A percentile compares a stretch with the other conserved stretches of the same genome.
These are phyloP conservation scores for Psittacara wagleri DNA, from an alignment of 2,113 vertebrate genomes.

Conservation along the genomic window DNA sequence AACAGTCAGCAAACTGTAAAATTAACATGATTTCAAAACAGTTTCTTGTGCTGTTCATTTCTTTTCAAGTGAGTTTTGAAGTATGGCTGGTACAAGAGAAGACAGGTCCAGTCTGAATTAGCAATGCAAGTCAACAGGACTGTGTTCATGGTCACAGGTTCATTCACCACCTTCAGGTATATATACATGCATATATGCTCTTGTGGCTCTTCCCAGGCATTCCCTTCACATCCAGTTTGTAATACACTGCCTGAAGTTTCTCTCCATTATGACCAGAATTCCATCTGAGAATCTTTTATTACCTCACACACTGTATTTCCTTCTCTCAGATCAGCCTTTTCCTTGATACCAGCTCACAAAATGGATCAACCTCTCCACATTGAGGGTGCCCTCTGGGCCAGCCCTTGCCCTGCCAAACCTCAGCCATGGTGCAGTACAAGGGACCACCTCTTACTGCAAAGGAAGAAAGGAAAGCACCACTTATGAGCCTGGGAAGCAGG, in stretches of 20 bases:
- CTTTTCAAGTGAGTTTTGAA: background rate
- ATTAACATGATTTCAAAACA: background rate
- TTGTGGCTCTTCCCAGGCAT: accelerated
- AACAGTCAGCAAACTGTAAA: background rate
- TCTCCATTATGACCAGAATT: background rate
- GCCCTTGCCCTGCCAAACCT: background rate
- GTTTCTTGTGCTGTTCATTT: background rate
- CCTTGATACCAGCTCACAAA: background rate
- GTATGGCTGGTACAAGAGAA: background rate
- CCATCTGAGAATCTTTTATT: background rate
- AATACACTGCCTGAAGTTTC: background rate
- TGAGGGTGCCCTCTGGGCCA: accelerated
- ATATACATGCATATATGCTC: accelerated
- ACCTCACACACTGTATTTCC: background rate
- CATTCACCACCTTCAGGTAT: background rate
- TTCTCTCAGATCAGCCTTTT: background rate
- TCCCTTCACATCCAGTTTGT: background rate
- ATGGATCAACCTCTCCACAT: background rate
- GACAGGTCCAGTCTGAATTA: background rate
- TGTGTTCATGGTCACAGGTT: background rate
- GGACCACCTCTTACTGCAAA: background rate
- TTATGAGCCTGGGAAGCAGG: background rate
- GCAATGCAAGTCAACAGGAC: background rate
- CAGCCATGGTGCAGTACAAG: accelerated
- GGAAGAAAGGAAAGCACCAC: background rate